Evolutionary conservation across 1,140 invertebrate genomes (phyloP).

Genomic region (Pseudomyrmex sp.): DNA sequence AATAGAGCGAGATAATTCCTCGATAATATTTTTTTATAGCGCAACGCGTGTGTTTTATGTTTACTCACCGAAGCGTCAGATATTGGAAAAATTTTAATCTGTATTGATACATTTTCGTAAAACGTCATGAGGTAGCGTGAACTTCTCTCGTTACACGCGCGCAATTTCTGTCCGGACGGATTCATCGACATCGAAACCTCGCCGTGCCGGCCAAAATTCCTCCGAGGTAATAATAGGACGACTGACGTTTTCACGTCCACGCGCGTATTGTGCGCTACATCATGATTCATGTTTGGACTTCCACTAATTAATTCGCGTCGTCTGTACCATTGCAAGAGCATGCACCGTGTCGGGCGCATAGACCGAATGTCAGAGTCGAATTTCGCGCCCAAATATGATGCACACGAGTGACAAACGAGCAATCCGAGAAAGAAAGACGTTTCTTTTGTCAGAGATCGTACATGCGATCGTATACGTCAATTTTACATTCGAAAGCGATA

Average conservation of each 20-base stretch:
- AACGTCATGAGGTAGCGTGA: no score
- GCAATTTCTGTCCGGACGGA: not conserved
- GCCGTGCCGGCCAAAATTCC: slow-evolving; percentile 42
- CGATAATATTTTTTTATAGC: no score
- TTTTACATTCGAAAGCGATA: no score
- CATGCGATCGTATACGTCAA: no score
- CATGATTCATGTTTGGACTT: slow-evolving; percentile 43
- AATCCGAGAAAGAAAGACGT: no score
- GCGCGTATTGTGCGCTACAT: slow-evolving; percentile 33
- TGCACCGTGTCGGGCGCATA: not conserved
- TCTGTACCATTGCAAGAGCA: not conserved
- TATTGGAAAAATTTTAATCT: slow-evolving; percentile 21
- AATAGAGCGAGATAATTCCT: no score
- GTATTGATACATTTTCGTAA: not conserved
- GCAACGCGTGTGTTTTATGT: no score
- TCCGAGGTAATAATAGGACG: slow-evolving; percentile 23
- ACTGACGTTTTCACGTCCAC: slow-evolving; percentile 18
- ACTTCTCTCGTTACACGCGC: not conserved
- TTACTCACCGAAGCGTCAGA: no score
- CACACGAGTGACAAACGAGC: not conserved
- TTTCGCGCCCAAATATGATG: not conserved
- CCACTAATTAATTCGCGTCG: slow-evolving; percentile 45
- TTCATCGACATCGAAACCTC: slow-evolving; percentile 24
- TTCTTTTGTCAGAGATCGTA: no score
- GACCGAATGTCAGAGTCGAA: not conserved